Conservation (phyloP, 2,888 invertebrate genomes). For the Euclidia mi region DNA sequence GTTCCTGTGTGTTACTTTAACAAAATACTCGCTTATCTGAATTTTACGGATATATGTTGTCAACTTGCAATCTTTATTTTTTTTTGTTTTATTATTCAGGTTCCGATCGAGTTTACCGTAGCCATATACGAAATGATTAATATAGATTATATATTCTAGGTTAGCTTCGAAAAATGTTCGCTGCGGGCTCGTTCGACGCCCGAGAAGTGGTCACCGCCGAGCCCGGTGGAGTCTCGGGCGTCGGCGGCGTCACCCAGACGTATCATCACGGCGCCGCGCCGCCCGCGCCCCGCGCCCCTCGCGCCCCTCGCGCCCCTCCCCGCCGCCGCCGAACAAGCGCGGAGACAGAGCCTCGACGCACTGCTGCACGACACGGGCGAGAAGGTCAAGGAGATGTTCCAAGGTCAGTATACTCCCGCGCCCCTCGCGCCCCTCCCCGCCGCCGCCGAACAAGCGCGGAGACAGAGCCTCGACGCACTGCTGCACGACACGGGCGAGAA, state of each 20-base stretch:
- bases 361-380: conserved; percentile 94
- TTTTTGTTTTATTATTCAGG: too few species aligned
- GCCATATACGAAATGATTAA: too few species aligned
- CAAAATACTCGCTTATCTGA: too few species aligned
- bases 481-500: conserved; percentile 94
- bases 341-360: conserved; percentile 93
- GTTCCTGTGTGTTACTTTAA: too few species aligned
- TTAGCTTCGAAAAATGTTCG: conserved; percentile 90
- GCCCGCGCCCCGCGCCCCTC: conserved; percentile 67
- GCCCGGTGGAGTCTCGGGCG: conserved; percentile 74
- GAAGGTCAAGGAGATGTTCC: conserved; percentile 95
- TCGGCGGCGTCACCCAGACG: conserved; percentile 78
- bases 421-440: conserved; percentile 45
- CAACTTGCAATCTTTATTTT: too few species aligned
- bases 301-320: conserved; percentile 54
- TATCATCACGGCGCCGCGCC: conserved; percentile 65
- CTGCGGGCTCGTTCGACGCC: conserved; percentile 80
- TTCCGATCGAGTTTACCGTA: too few species aligned
- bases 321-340: conserved; percentile 68
- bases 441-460: conserved; percentile 72
- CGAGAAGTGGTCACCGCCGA: conserved; percentile 76
- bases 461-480: conserved; percentile 94
- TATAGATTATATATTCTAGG: conserved; percentile 67
- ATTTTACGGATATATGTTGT: too few species aligned
- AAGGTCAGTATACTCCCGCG: conserved; percentile 86